These are phyloP conservation scores for Sardinella longiceps DNA, from an alignment of 2,797 vertebrate species.

Conservation along the genomic window DNA sequence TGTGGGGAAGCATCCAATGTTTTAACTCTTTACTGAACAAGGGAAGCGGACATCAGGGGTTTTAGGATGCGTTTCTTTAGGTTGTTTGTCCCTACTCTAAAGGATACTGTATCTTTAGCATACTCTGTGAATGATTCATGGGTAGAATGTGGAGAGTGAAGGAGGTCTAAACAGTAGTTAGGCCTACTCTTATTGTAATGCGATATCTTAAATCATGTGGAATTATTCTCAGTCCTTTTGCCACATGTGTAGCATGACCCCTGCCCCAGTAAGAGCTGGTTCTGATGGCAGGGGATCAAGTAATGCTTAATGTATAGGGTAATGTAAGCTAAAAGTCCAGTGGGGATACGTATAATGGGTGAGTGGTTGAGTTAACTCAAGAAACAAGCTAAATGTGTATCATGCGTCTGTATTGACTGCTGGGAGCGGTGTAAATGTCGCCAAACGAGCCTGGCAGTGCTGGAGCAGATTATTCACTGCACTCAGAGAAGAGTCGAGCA, in stretches of 20 bases:
- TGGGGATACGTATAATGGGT: no score
- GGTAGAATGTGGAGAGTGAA: neutral
- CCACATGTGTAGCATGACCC: neutral
- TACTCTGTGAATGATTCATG: no score
- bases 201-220: neutral
- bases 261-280: neutral
- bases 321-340: no score
- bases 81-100: neutral
- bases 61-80: neutral
- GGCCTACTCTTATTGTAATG: no score
- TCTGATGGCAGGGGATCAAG: neutral
- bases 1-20: neutral
- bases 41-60: no score
- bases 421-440: neutral
- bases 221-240: neutral
- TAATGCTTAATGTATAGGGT: neutral
- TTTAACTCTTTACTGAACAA: neutral
- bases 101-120: no score
- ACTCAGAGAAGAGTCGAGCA: constrained; percentile 2
- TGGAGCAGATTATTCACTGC: neutral
- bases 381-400: neutral
- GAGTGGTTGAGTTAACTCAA: neutral
- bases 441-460: neutral
- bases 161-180: no score
- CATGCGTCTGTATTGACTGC: neutral